Evolutionary conservation across 1,140 invertebrate species (phyloP), one percentile per base, ranked within the genome.

Genomic region (Bilobella aurantiaca): DNA sequence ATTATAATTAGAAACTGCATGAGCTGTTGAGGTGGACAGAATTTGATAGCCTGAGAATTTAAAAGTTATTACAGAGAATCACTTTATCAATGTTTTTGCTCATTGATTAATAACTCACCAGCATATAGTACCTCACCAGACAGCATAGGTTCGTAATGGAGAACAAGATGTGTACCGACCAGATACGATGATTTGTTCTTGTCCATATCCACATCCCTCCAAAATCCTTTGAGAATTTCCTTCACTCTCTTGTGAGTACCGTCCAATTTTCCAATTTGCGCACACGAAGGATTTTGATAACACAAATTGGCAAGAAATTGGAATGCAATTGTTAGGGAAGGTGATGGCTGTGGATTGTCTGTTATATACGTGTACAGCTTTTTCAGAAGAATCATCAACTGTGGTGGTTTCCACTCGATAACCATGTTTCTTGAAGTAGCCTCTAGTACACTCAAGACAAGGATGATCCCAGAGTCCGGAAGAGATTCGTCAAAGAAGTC

Each of bases 271-370:
- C 37, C 12, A 12, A 65, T 58, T 21, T 37, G 53, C 8, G 42
- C 21, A 46, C 56, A 58, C 18, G 31, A 21, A 14, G 57, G 30
- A 27, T 65, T 59, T 29, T 56, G 37, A 3, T 23, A 27, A 29
- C 63, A 65, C 28, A 65, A 8, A 27, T 65, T 65, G 25, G 59
- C 23, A 2, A 65, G 32, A 23, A 65, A 37, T 28, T 59, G 63
- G 21, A 65, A 23, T 28, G 21, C 58, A 14, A 27, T 16, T 3
- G 1, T 21, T 3, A 42, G 3, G 5, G 5, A 3, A 14, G 12
- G 12, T 23, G 23, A 5, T 16, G 49, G 49, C 49, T 12, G 12
- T 5, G 12, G 49, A 28, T 65, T 37, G 1, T 58, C 49, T 2
- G 16, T n/a, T 2, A 8, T 12, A 8, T 59, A 16, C 3, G n/a